These are phyloP conservation scores for Sebastes umbrosus DNA, from an alignment of 2,797 vertebrate genomes.

Conservation along the genomic window DNA sequence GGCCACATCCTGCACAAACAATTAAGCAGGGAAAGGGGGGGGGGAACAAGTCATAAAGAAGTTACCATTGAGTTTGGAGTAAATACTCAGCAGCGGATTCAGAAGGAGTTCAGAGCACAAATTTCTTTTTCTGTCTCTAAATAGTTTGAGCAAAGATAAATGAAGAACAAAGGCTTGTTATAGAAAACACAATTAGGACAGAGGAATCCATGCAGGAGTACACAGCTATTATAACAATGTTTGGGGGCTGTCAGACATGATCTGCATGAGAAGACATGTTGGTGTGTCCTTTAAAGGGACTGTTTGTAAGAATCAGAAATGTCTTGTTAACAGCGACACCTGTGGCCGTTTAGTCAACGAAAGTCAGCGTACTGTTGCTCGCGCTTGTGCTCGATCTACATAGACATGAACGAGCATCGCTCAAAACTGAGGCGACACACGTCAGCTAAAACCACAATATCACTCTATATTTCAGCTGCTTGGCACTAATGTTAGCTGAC, in stretches of 20 bases:
- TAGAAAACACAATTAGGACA: constrained; percentile 27
- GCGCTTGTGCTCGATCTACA: no score
- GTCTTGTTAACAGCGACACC: no score
- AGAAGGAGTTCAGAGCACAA: constrained; percentile 1
- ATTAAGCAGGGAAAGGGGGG: constrained; percentile 25
- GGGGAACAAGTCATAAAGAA: neutral
- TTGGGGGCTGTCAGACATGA: constrained; percentile 18
- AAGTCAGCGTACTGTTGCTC: no score
- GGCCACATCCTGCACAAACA: constrained; percentile 50
- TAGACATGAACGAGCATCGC: no score
- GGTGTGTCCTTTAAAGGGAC: neutral
- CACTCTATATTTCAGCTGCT: no score
- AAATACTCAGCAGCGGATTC: neutral
- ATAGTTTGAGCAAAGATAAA: constrained; percentile 44
- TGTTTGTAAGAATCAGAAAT: no score
- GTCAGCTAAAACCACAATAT: no score
- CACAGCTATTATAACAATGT: constrained; percentile 15
- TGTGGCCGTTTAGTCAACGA: no score
- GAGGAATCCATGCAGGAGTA: constrained; percentile 9
- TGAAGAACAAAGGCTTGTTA: constrained; percentile 48
- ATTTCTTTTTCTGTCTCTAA: neutral
- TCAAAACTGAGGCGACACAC: no score
- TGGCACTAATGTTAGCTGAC: no score
- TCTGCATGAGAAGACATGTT: neutral
- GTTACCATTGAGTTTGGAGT: constrained; percentile 7